Evolutionary conservation across 2,113 vertebrate species (phyloP).

Genomic region (Ochotona curzoniae): DNA sequence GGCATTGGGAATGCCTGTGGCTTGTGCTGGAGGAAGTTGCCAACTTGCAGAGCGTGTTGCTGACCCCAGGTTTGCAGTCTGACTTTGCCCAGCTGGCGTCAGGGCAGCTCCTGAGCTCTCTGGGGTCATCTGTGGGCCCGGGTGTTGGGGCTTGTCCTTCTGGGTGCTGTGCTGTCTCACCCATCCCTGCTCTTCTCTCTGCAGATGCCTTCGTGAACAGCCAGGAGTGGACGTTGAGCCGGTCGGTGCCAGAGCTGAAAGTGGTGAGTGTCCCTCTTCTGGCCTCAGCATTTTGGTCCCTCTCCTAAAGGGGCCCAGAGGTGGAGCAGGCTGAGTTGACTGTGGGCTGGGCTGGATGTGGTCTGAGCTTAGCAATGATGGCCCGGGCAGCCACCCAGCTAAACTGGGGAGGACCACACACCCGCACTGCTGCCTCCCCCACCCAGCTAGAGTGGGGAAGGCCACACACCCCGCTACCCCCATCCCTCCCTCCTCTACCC

Average conservation of each 20-base stretch:
- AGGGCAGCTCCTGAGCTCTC: rapidly evolving
- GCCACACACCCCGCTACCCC: no score
- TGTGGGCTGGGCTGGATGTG: neutral
- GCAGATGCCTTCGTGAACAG: conserved; percentile 99
- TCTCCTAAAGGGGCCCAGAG: neutral
- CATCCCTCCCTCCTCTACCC: no score
- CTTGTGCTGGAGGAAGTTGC: no score
- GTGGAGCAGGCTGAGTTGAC: no score
- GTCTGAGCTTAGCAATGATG: neutral
- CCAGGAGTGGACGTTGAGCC: conserved; percentile 99
- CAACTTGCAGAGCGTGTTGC: rapidly evolving
- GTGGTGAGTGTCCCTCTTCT: conserved; percentile 91
- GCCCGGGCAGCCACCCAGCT: rapidly evolving
- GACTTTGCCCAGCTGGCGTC: rapidly evolving
- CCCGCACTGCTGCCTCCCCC: no score
- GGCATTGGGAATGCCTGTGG: neutral
- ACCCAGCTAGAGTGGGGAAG: no score
- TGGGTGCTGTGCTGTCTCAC: rapidly evolving
- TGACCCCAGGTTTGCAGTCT: rapidly evolving
- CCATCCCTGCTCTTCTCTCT: conserved; percentile 69
- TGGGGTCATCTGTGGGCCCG: rapidly evolving
- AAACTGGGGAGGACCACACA: no score
- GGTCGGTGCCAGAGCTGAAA: conserved; percentile 97
- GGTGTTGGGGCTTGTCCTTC: no score
- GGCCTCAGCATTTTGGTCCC: neutral